Evolutionary conservation across 2,888 invertebrate genomes (phyloP).

Genomic region (Elegia similella): DNA sequence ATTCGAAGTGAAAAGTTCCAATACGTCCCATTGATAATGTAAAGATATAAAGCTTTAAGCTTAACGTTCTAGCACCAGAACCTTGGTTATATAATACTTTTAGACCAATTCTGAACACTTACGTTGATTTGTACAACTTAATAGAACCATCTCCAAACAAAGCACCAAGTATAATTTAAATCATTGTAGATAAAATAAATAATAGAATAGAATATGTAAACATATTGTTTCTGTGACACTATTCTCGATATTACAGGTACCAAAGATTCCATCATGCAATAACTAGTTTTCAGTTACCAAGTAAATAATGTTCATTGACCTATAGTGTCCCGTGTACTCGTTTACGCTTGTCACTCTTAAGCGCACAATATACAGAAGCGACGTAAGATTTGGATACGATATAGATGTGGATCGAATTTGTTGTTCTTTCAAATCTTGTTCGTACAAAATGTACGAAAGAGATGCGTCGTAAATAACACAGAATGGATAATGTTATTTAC

Average conservation of each 20-base stretch:
- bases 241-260: constrained; percentile 6
- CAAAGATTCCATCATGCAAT: no score
- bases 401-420: no score
- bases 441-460: no score
- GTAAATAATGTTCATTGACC: no score
- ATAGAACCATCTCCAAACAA: constrained; percentile 23
- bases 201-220: constrained; percentile 19
- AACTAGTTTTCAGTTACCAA: no score
- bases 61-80: constrained; percentile 65
- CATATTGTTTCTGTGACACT: constrained; percentile 23
- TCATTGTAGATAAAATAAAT: constrained; percentile 19
- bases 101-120: constrained; percentile 75
- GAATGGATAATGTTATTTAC: no score
- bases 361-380: no score
- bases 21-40: constrained; percentile 10
- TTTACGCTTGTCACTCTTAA: no score
- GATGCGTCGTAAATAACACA: no score
- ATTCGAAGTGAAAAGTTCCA: neutral
- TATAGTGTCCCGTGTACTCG: no score
- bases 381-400: no score
- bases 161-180: constrained; percentile 26
- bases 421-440: no score
- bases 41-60: constrained; percentile 41
- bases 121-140: constrained; percentile 45
- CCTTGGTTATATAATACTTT: constrained; percentile 54